Evolutionary conservation across 2,888 invertebrate genomes (phyloP).

Genomic region (Rhagium mordax): DNA sequence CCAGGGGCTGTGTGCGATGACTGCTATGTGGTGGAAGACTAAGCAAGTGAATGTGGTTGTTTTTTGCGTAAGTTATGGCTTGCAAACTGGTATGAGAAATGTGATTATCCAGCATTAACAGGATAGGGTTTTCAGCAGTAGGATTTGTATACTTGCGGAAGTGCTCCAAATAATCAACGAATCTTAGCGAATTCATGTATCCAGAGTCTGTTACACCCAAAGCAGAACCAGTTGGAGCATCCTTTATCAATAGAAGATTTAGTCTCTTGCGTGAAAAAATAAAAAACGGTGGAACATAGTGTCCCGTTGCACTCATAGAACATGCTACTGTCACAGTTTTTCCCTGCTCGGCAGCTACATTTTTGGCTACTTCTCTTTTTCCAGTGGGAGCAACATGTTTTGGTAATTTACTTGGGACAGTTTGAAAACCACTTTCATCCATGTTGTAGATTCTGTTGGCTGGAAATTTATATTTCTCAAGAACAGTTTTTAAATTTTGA

Average conservation of each 20-base stretch:
- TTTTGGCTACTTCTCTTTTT: slow-evolving; percentile 36
- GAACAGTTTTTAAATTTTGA: background rate
- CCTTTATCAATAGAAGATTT: slow-evolving; percentile 54
- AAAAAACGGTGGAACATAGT: slow-evolving; percentile 60
- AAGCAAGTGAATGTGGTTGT: slow-evolving; percentile 21
- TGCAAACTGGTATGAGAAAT: slow-evolving; percentile 18
- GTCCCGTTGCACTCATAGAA: slow-evolving; percentile 56
- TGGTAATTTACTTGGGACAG: slow-evolving; percentile 30
- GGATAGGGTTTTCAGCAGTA: slow-evolving; percentile 10
- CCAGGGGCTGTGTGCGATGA: slow-evolving; percentile 39
- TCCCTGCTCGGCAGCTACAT: slow-evolving; percentile 27
- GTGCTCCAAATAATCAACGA: slow-evolving; percentile 19
- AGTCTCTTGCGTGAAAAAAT: slow-evolving; percentile 60
- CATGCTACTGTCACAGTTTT: slow-evolving; percentile 48
- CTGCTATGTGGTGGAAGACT: slow-evolving; percentile 40
- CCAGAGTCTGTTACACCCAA: background rate
- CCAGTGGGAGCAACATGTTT: slow-evolving; percentile 28
- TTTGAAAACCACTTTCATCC: slow-evolving; percentile 28
- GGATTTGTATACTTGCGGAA: slow-evolving; percentile 30
- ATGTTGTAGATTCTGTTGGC: slow-evolving; percentile 24
- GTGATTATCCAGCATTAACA: slow-evolving; percentile 34
- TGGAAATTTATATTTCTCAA: background rate
- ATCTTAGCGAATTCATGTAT: background rate
- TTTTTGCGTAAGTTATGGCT: slow-evolving; percentile 14
- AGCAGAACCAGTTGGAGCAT: slow-evolving; percentile 33